Base-by-base conservation (phyloP, 2,888 invertebrate species). In the Pachymerium ferrugineum region DNA sequence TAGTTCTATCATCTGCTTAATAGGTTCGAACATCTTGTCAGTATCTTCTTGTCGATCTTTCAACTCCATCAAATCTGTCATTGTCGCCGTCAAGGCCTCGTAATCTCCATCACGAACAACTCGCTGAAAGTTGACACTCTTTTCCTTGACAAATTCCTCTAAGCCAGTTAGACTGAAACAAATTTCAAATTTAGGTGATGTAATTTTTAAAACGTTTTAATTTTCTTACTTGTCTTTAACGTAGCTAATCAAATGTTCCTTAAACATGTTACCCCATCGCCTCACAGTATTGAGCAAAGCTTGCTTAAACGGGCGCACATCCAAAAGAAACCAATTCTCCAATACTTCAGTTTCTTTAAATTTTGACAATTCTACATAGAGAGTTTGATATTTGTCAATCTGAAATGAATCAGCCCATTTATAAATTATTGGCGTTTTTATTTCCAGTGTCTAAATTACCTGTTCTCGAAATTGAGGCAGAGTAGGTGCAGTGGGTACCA, bases 241-340 rank as follows among this genome's bases (percentile, higher is more conserved):
- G 77, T 91, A 91, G 80, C 93, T 90, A 19, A 96, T 93, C 74
- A 97, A 86, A 85, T 97, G 94, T 78, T 93, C 90, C 83, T 96
- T 96, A 81, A 96, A 97, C 94, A 97, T 94, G 78, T 92, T 91
- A 16, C 94, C 93, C 97, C 97, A 97, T 83, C 93, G 92, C 80
- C 94, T 89, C 54, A 94, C 92, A 1, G 90, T 92, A 81, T 95
- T 95, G 6, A 97, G 84, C 19, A 97, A 85, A 16, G 93, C 90
- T 82, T 94, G 94, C 74, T 94, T 90, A 82, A 97, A 97, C 16
- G 95, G 95, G 79, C 90, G 87, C 25, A 94, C 88, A 81, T 97
- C 94, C 12, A 97, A 91, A 74, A 88, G 86, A 83, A 97, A 95
- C 97, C 97, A 97, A 30, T 89, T 87, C 80, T 92, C 92, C 81